Base-by-base conservation (phyloP, 1,140 invertebrate species). In the Ptiloglossa arizonensis region DNA sequence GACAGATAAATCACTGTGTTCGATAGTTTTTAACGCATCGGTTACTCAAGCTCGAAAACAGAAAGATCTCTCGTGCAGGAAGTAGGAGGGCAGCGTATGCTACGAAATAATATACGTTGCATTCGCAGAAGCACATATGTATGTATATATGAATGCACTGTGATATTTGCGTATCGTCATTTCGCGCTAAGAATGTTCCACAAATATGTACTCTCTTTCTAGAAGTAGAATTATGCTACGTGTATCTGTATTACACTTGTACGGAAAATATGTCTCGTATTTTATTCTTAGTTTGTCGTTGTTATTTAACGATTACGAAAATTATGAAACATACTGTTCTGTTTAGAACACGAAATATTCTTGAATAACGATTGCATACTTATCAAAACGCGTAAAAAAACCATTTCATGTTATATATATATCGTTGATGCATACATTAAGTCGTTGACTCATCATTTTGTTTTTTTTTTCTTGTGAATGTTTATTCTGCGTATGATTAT, bases 171-270 rank as follows among this genome's bases (percentile, higher is more conserved):
- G 38, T 74, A 74, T 73, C 63, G 29, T 68, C 63, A n/a, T 68
- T 68, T 68, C 63, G 15, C 22, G n/a, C 41, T 57, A 57, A 46
- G 41, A 67, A 68, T 35, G 72, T 57, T 68, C 50, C 19, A 27
- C 52, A 75, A 75, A 75, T 68, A 75, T 68, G 52, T 69, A 68
- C 15, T 38, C 63, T 57, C 52, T 75, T 57, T 44, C n/a, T 46
- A 27, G 9, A 57, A 5, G 35, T 22, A 5, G 27, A 17, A 44
- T 63, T 60, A 22, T 11, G 22, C 13, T 48, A 32, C 27, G 11
- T 22, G n/a, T 11, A 2, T 46, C 19, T 0, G 15, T 11, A 13
- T 64, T 46, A 19, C 17, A 2, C 9, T 19, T 17, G 15, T 27
- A 38, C 48, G 5, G 29, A 54, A 50, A 38, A 35, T 56, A 17